Base-by-base conservation (phyloP, 2,113 vertebrate genomes). In the Eulacestoma nigropectus region DNA sequence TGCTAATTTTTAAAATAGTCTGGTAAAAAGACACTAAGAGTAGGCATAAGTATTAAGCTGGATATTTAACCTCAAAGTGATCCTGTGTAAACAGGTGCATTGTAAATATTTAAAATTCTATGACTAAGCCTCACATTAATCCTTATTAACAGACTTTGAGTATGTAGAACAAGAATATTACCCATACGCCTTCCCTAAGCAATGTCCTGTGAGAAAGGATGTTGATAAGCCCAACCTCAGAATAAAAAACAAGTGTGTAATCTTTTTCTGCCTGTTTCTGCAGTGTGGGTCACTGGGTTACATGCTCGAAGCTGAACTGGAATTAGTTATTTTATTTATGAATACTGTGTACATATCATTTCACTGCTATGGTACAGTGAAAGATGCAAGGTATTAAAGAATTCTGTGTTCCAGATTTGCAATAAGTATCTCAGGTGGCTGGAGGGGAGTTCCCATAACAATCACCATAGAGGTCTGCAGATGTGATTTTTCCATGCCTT, bases 21-120 rank as follows among this genome's bases (percentile, higher is more conserved):
- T 92, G 30, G 46, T 84, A 95, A 91, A 95, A 82, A 65, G 80
- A 39, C 47, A 68, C 32, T 70, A 94, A 79, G 47, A 50, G 42
- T 21, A 91, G 30, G 16, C 33, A 17, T 10, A 77, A 87, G 79
- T 84, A 73, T 88, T 96, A 95, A 92, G 59, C 35, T 41, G 67
- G 47, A 35, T 93, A 70, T 93, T 97, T 97, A 97, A 97, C 87
- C 89, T 97, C 87, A 62, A 90, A 94, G 46, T 67, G 64, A 95
- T 90, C 77, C 90, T 91, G 53, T 94, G 83, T 94, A 95, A 96
- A 96, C 96, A 97, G 75, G 68, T 93, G 41, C 32, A 95, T 77
- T 95, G 96, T 94, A 97, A 97, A 97, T 97, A 97, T 96, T 97
- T 97, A 94, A 97, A 97, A 84, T 92, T 93, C 93, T 83, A 49